These are phyloP conservation scores for Alethe castanea DNA, from an alignment of 2,113 vertebrate species.

Conservation along the genomic window DNA sequence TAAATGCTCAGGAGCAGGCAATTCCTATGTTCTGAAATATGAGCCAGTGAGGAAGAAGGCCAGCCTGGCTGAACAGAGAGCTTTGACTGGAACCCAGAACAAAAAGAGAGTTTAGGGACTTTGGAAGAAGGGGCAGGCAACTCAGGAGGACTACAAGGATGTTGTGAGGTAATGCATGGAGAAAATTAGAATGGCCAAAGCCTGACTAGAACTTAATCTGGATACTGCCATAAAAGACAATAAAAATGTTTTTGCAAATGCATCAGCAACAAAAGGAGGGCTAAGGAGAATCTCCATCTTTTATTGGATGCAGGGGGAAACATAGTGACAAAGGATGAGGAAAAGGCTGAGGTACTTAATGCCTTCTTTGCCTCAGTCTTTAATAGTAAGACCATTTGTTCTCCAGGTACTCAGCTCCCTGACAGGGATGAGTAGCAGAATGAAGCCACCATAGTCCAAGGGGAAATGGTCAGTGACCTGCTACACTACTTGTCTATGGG, in stretches of 20 bases:
- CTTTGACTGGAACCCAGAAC: not conserved
- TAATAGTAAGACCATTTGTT: not conserved
- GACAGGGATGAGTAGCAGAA: not conserved
- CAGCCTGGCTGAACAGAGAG: not conserved
- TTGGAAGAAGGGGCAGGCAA: not conserved
- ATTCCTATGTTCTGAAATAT: not conserved
- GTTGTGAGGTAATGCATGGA: not conserved
- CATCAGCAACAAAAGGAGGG: not conserved
- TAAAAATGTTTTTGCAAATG: not conserved
- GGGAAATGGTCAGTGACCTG: not conserved
- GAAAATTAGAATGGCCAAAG: not conserved
- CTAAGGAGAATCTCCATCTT: not conserved
- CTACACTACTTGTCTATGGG: not conserved
- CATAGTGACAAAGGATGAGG: not conserved
- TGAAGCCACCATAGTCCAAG: not conserved
- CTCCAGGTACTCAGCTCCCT: not conserved
- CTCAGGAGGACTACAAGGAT: not conserved
- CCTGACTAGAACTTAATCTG: not conserved
- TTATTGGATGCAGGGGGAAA: not conserved
- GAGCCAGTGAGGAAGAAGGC: not conserved
- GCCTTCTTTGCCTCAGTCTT: not conserved
- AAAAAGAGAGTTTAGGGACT: not conserved
- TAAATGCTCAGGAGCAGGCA: not conserved
- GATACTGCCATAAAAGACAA: not conserved
- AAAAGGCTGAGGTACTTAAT: not conserved